phyloP scores from a whole-genome alignment of 2,113 vertebrate species.

The Greenwoodochromis staneri region DNA sequence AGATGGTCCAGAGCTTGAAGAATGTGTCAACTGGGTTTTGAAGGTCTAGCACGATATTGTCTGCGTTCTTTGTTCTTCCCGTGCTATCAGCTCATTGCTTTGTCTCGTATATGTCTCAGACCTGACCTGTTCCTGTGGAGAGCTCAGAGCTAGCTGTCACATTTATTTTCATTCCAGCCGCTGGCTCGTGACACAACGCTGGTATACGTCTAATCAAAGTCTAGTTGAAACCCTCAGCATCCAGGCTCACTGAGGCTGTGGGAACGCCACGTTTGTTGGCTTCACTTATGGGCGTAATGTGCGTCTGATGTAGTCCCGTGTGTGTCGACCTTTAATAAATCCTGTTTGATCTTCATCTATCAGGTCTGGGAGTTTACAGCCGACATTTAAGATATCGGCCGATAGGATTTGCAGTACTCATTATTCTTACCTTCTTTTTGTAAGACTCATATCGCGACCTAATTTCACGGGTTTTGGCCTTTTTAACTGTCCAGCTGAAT shows the following conservation, averaged over 20 bases:
- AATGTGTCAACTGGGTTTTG: background rate
- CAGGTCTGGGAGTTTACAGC: background rate
- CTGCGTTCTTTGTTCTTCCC: background rate
- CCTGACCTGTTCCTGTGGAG: background rate
- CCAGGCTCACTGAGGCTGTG: background rate
- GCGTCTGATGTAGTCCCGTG: background rate
- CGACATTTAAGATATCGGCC: background rate
- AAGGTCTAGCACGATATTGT: background rate
- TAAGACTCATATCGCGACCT: background rate
- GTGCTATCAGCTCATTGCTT: background rate
- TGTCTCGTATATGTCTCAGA: background rate
- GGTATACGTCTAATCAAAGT: background rate
- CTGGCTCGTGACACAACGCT: background rate
- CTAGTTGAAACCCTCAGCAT: background rate
- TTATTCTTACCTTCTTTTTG: background rate
- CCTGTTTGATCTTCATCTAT: background rate
- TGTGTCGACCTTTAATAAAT: background rate
- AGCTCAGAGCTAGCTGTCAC: background rate
- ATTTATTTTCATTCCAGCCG: background rate
- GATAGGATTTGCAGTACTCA: fast-evolving
- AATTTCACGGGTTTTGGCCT: fast-evolving
- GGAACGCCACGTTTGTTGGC: background rate
- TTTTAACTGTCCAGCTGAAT: background rate
- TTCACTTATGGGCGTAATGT: background rate
- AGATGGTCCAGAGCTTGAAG: background rate